Conservation (phyloP, 2,888 invertebrate species). For the Zeuzera pyrina region DNA sequence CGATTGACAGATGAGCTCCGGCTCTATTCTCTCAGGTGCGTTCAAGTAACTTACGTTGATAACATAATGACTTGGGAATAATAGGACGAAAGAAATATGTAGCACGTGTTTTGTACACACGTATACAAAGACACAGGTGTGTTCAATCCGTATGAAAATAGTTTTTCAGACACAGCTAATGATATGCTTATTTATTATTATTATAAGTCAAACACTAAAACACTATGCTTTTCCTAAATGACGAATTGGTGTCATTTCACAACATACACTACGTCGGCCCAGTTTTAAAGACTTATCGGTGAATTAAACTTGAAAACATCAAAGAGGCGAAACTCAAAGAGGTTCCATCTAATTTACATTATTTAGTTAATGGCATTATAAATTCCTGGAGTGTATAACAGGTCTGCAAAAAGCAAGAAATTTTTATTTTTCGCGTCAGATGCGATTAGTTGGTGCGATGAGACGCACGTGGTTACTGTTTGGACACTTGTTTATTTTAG, state of each 20-base stretch:
- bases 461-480: conserved; percentile 33
- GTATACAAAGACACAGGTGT: no score
- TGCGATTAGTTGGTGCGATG: conserved; percentile 37
- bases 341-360: no score
- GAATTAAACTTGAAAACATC: conserved; percentile 40
- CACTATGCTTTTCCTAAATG: conserved; percentile 22
- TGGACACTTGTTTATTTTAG: conserved; percentile 31
- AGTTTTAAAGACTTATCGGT: conserved; percentile 40
- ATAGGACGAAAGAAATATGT: no score
- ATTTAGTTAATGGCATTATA: no score
- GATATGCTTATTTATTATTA: no score
- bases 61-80: conserved; percentile 18
- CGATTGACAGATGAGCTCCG: conserved; percentile 61
- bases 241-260: conserved; percentile 43
- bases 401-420: no score
- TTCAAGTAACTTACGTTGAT: conserved; percentile 43
- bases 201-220: conserved; percentile 14
- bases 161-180: no score
- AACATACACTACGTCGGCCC: conserved; percentile 44
- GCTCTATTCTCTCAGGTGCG: conserved; percentile 63
- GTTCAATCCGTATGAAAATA: no score
- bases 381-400: no score
- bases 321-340: conserved; percentile 34
- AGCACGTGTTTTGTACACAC: no score
- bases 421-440: no score